These are phyloP conservation scores for Gadopsis bispinosus DNA, from an alignment of 2,797 vertebrate species.

Conservation along the genomic window DNA sequence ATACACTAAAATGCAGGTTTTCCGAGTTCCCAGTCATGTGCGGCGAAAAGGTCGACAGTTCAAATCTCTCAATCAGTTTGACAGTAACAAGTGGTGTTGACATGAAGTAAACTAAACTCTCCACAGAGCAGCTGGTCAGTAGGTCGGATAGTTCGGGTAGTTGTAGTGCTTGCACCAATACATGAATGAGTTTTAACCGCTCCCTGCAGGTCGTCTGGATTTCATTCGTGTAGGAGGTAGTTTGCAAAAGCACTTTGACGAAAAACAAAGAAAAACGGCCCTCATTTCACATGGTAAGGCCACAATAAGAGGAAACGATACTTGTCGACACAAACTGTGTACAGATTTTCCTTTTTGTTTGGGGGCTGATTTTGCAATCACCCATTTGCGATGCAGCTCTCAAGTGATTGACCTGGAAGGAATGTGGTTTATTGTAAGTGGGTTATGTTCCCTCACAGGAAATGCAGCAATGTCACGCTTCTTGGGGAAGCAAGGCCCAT, in stretches of 20 bases:
- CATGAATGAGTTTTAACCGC: not conserved
- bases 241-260: constrained; percentile 10
- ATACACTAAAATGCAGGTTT: not conserved
- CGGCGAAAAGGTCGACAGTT: not conserved
- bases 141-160: constrained; percentile 18
- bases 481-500: constrained; percentile 27
- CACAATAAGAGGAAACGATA: constrained; percentile 7
- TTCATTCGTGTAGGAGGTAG: not conserved
- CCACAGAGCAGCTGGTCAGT: constrained; percentile 4
- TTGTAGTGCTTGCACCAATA: not conserved
- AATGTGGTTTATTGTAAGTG: constrained; percentile 69
- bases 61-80: not conserved
- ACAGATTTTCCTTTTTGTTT: not conserved
- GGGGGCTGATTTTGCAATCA: constrained; percentile 30
- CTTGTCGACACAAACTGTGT: not conserved
- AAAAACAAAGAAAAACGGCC: not conserved
- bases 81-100: not conserved
- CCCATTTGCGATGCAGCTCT: constrained; percentile 36
- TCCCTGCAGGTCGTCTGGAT: constrained; percentile 6
- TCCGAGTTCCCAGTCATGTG: not conserved
- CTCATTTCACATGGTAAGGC: not conserved
- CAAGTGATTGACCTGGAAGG: constrained; percentile 60
- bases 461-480: constrained; percentile 45
- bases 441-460: constrained; percentile 57
- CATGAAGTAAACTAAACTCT: not conserved